Conservation (phyloP, 2,113 vertebrate genomes). For the Tupaia chinensis region DNA sequence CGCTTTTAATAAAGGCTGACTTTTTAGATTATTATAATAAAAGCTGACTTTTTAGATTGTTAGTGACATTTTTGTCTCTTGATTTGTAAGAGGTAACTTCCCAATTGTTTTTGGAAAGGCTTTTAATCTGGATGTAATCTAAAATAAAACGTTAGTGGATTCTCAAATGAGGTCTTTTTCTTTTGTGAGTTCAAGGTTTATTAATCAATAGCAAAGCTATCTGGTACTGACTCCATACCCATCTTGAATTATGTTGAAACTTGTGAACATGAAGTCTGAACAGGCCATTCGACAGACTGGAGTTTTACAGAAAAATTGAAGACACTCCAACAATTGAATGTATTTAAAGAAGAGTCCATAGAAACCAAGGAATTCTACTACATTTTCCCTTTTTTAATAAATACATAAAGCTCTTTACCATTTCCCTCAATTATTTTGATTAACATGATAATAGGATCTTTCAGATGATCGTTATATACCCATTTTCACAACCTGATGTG, state of each 20-base stretch:
- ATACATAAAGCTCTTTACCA: constrained; percentile 87
- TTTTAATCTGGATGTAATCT: constrained; percentile 60
- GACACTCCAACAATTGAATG: constrained; percentile 44
- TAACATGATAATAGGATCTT: constrained; percentile 86
- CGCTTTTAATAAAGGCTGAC: constrained; percentile 64
- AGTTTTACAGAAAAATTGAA: constrained; percentile 60
- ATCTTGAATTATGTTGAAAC: constrained; percentile 68
- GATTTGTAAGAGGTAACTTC: constrained; percentile 72
- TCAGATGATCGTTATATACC: constrained; percentile 83
- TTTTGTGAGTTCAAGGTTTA: constrained; percentile 1
- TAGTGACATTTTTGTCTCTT: constrained; percentile 62
- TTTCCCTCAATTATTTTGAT: constrained; percentile 83
- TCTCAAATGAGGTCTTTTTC: constrained; percentile 49
- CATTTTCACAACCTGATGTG: constrained; percentile 86
- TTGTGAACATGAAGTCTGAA: neutral
- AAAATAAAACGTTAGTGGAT: constrained; percentile 69
- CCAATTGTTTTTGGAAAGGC: constrained; percentile 66
- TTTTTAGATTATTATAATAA: constrained; percentile 46
- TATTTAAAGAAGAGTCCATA: constrained; percentile 66
- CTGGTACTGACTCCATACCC: constrained; percentile 4
- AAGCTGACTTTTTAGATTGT: constrained; percentile 55
- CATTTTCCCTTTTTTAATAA: constrained; percentile 87
- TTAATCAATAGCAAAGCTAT: constrained; percentile 28
- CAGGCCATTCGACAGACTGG: neutral
- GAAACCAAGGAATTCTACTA: constrained; percentile 80